Conservation (phyloP, 2,113 vertebrate species). For the Cettia cetti region DNA sequence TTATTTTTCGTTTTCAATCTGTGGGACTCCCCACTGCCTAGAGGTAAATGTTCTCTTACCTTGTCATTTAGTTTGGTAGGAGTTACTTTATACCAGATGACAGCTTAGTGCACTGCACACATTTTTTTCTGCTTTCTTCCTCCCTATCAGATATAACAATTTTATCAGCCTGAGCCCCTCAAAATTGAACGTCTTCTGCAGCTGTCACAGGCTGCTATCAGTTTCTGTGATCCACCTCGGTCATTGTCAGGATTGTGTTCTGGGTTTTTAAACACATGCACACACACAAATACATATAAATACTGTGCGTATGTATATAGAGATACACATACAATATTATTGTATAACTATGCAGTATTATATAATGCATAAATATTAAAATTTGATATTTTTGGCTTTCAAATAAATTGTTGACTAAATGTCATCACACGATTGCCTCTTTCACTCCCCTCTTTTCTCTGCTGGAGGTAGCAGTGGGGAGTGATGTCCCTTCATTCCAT, state of each 20-base stretch:
- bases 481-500: background rate
- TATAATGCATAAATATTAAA: background rate
- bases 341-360: background rate
- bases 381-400: background rate
- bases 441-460: background rate
- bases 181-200: background rate
- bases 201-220: background rate
- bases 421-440: background rate
- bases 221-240: background rate
- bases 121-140: background rate
- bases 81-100: background rate
- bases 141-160: background rate
- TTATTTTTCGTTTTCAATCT: background rate
- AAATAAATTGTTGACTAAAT: background rate
- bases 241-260: background rate
- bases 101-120: background rate
- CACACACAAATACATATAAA: background rate
- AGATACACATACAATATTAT: too few relatives aligned
- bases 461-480: background rate
- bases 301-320: rapidly evolving
- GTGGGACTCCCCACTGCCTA: background rate
- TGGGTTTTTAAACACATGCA: background rate
- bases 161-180: background rate
- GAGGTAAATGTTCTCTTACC: constrained; percentile 15
- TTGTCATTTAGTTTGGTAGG: background rate